These are phyloP conservation scores for Drosophila stalkeri DNA, from an alignment of 2,888 invertebrate species.

Conservation along the genomic window DNA sequence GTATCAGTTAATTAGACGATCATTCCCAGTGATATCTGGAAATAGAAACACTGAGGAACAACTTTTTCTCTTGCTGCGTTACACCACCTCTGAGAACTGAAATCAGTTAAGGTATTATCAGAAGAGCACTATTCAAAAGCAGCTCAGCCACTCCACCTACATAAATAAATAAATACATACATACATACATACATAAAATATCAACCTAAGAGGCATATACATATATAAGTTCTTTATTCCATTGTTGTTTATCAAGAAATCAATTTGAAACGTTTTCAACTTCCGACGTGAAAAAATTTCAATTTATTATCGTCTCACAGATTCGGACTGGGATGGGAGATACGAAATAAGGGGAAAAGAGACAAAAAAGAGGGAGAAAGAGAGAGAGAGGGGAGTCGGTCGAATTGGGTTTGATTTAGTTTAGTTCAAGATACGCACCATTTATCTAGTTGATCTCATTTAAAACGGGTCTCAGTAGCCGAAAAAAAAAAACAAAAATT, in stretches of 20 bases:
- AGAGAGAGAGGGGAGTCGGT: not conserved
- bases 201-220: not conserved
- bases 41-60: not conserved
- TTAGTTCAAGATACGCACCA: constrained; percentile 73
- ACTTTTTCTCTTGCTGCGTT: not conserved
- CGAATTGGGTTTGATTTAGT: constrained; percentile 26
- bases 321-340: not conserved
- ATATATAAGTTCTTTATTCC: constrained; percentile 12
- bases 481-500: constrained; percentile 32
- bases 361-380: not conserved
- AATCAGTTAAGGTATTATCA: constrained; percentile 1
- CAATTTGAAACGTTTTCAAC: constrained; percentile 28
- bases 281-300: constrained; percentile 56
- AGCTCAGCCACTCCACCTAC: constrained; percentile 1
- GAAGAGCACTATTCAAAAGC: not conserved
- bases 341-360: not conserved
- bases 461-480: constrained; percentile 58
- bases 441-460: constrained; percentile 81
- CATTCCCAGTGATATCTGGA: not conserved
- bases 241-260: constrained; percentile 41
- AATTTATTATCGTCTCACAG: constrained; percentile 52
- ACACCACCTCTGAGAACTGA: not conserved
- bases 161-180: not conserved
- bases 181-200: not conserved
- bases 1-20: not conserved